phyloP scores from a whole-genome alignment of 1,140 invertebrate species.

The Drosophila kohkoa region DNA sequence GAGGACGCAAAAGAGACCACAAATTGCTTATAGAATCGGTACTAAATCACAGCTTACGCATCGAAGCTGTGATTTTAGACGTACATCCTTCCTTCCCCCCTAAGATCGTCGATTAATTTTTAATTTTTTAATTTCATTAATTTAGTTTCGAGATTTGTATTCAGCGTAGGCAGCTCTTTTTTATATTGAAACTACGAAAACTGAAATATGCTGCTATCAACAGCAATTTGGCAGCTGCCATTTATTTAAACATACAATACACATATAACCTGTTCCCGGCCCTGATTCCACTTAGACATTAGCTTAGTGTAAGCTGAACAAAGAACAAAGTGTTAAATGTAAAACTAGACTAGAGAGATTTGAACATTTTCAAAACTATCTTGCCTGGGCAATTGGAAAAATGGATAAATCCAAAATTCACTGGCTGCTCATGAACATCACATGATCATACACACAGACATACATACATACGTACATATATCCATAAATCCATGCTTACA shows the following conservation, averaged over 20 bases:
- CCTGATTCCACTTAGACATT: conserved; percentile 37
- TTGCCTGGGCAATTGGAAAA: conserved; percentile 29
- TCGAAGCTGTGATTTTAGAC: conserved; percentile 60
- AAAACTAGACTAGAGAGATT: conserved; percentile 29
- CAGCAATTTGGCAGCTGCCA: conserved; percentile 28
- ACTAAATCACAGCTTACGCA: conserved; percentile 74
- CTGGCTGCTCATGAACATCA: conserved; percentile 27
- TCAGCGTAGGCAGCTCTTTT: conserved; percentile 34
- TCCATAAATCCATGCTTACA: conserved; percentile 20
- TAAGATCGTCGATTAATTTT: conserved; percentile 15
- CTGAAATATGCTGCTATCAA: conserved; percentile 12
- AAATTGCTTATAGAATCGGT: conserved; percentile 84
- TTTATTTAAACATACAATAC: conserved; percentile 29
- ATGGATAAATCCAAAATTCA: conserved; percentile 21
- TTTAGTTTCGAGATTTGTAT: conserved; percentile 40
- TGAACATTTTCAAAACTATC: conserved; percentile 19
- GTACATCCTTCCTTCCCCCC: neutral
- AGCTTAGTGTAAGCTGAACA: conserved; percentile 52
- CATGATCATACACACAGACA: conserved; percentile 18
- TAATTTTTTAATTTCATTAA: conserved; percentile 28
- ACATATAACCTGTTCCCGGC: conserved; percentile 19
- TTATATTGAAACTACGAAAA: conserved; percentile 1
- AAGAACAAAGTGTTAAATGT: conserved; percentile 54
- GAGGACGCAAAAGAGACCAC: conserved; percentile 78
- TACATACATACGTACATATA: neutral